Evolutionary conservation across 2,888 invertebrate species (phyloP).

Genomic region (Epistrophella euchroma): DNA sequence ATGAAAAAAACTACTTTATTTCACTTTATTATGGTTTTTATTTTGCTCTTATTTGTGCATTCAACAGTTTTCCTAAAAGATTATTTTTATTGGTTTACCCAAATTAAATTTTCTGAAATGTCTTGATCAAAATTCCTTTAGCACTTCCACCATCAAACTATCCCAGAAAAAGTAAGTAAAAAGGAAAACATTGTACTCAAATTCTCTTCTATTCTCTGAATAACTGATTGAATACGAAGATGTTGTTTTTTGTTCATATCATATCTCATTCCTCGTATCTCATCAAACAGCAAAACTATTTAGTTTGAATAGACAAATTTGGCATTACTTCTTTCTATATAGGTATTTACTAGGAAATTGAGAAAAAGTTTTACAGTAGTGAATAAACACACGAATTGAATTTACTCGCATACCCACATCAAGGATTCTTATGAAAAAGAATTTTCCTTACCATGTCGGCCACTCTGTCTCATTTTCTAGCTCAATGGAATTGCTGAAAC

Average conservation of each 20-base stretch:
- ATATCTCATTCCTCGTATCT: background rate
- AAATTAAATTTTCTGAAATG: background rate
- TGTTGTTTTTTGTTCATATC: slow-evolving; percentile 3
- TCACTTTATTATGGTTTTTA: too few species aligned
- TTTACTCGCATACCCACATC: slow-evolving; percentile 46
- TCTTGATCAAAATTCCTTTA: background rate
- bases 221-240: background rate
- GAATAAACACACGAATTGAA: slow-evolving; percentile 64
- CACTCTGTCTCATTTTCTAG: background rate
- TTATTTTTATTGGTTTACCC: background rate
- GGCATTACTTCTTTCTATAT: background rate
- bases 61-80: background rate
- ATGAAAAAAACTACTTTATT: too few species aligned
- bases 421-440: slow-evolving; percentile 42
- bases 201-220: slow-evolving; percentile 2
- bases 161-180: slow-evolving; percentile 7
- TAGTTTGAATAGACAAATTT: background rate
- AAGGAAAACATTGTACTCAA: slow-evolving; percentile 45
- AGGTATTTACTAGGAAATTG: background rate
- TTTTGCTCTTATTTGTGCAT: background rate
- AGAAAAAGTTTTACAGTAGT: slow-evolving; percentile 46
- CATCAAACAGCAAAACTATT: slow-evolving; percentile 22
- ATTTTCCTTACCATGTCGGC: slow-evolving; percentile 16
- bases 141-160: slow-evolving; percentile 3
- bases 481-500: slow-evolving; percentile 58